Evolutionary conservation across 2,888 invertebrate species (phyloP).

Genomic region (Dione vanillae): DNA sequence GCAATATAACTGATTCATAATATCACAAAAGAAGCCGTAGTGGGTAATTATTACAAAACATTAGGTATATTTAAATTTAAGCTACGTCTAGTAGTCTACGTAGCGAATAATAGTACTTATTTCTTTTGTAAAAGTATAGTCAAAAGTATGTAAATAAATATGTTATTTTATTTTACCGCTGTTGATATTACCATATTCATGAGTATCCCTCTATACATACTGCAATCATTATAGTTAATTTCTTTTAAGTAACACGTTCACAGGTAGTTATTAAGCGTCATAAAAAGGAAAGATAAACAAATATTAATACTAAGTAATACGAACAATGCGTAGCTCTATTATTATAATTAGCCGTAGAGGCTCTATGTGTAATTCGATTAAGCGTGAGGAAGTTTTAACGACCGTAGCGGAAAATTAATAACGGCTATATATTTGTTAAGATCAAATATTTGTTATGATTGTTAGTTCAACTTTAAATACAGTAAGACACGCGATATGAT

Average conservation of each 20-base stretch:
- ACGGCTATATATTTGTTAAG: conserved; percentile 50
- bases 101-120: too few species aligned
- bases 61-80: too few species aligned
- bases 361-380: conserved; percentile 59
- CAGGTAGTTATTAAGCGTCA: conserved; percentile 30
- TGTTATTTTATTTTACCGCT: neutral
- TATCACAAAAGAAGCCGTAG: too few species aligned
- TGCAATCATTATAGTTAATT: neutral
- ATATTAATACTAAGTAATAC: conserved; percentile 45
- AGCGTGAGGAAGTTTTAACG: conserved; percentile 67
- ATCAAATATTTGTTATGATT: conserved; percentile 63
- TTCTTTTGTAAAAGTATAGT: too few species aligned
- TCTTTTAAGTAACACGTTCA: conserved; percentile 3
- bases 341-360: conserved; percentile 57
- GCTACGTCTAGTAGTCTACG: too few species aligned
- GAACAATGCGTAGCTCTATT: conserved; percentile 58
- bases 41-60: too few species aligned
- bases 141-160: too few species aligned
- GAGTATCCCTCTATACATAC: conserved; percentile 18
- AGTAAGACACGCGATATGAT: conserved; percentile 57
- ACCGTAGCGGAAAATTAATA: conserved; percentile 71
- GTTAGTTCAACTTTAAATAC: conserved; percentile 57
- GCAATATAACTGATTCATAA: too few species aligned
- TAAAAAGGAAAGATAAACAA: conserved; percentile 34
- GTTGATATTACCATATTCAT: conserved; percentile 28